Evolutionary conservation across 92 coral and sea anemone genomes (phyloP).

Genomic region (Scolanthus callimorphus): DNA sequence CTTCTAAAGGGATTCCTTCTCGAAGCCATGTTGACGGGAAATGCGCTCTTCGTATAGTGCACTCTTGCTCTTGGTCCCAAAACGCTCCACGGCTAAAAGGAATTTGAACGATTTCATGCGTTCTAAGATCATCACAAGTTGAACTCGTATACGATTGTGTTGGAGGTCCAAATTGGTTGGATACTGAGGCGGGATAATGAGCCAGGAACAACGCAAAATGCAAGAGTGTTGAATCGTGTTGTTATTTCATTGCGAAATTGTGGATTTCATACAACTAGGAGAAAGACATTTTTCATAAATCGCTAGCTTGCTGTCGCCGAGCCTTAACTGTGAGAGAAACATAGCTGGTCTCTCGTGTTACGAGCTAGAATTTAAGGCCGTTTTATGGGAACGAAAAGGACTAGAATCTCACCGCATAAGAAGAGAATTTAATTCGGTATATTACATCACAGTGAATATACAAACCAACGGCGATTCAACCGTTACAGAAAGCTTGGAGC

Average conservation of each 20-base stretch:
- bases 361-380: too few relatives aligned
- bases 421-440: too few relatives aligned
- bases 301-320: too few relatives aligned
- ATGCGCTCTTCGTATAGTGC: too few relatives aligned
- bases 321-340: too few relatives aligned
- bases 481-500: not conserved
- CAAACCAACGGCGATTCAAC: not conserved
- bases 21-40: not conserved
- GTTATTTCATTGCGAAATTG: not conserved
- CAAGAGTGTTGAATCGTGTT: not conserved
- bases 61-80: too few relatives aligned
- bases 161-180: slow-evolving; percentile 5
- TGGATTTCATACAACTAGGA: not conserved
- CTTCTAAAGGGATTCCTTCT: not conserved
- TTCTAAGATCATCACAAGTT: not conserved
- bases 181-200: not conserved
- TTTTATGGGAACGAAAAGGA: too few relatives aligned
- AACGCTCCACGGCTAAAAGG: not conserved
- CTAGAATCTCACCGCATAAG: too few relatives aligned
- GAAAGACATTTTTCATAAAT: too few relatives aligned
- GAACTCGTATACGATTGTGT: not conserved
- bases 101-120: slow-evolving; percentile 7
- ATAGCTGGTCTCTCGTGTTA: too few relatives aligned
- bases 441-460: too few relatives aligned
- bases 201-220: not conserved